Base-by-base conservation (phyloP, 1,140 invertebrate species). In the Condylostylus longicornis region DNA sequence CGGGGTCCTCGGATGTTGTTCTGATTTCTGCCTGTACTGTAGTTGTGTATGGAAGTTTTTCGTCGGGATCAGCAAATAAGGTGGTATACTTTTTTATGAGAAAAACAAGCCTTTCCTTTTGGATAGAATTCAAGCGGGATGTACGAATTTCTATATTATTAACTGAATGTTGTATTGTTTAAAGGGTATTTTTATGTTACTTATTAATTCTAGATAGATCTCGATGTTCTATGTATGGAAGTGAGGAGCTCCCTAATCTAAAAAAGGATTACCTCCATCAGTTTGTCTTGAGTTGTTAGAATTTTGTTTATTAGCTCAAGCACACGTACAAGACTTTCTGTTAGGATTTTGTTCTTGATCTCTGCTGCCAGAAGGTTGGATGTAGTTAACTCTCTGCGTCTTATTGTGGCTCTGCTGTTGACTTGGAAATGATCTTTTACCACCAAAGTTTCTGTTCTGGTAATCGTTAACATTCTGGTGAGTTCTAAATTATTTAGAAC, bases 211-310 rank as follows among this genome's bases (percentile, higher is more conserved):
- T 23, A 27, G 17, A 27, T 36, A 22, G 35, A 42, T 18, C 33
- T 32, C 13, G 41, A 30, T 20, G 13, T 17, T 43, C 27, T 12
- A 42, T 25, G 30, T 42, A 34, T 10, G 41, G 37, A 13, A 35
- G 20, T n/a, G 36, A 37, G 12, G 36, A 37, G 36, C 18, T 18
- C n/a, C 4, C 18, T 37, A 37, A 27, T 30, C 36, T 30, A 37
- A 30, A 37, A 37, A 42, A 42, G 22, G 34, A 15, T 8, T 18
- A 12, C 23, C 20, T 5, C 15, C 18, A 19, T n/a, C n/a, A n/a
- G n/a, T n/a, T n/a, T n/a, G n/a, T n/a, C n/a, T n/a, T n/a, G n/a
- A n/a, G n/a, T n/a, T n/a, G n/a, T n/a, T n/a, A n/a, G n/a, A n/a
- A n/a, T n/a, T n/a, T n/a, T n/a, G n/a, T n/a, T n/a, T n/a, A n/a